Conservation (phyloP, 2,113 vertebrate species). For the Irena cyanogastra region DNA sequence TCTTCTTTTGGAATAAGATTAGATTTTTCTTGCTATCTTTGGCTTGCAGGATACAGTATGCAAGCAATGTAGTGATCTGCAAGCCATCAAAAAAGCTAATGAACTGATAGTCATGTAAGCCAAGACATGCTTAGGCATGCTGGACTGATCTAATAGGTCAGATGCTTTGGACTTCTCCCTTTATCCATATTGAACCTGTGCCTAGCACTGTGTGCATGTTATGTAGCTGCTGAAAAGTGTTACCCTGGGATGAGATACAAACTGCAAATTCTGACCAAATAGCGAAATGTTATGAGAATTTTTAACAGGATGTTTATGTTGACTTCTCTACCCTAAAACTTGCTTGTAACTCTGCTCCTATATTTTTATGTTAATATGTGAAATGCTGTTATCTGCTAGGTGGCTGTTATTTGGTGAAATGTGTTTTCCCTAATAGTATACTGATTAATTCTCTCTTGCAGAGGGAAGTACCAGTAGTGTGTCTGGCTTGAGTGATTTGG, state of each 20-base stretch:
- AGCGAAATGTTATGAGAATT: background rate
- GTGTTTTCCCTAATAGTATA: background rate
- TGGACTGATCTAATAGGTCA: background rate
- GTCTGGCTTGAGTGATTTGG: conserved; percentile 64
- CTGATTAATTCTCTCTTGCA: conserved; percentile 36
- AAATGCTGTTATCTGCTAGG: background rate
- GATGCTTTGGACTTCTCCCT: background rate
- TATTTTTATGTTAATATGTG: background rate
- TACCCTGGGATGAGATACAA: background rate
- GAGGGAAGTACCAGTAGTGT: conserved; percentile 77
- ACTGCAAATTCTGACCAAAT: background rate
- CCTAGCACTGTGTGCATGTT: background rate
- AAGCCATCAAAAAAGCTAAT: background rate
- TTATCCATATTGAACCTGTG: background rate
- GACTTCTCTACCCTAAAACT: background rate
- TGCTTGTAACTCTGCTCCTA: background rate
- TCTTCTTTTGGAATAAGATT: background rate
- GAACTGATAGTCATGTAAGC: background rate
- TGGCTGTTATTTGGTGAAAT: background rate
- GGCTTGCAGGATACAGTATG: background rate
- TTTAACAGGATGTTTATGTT: background rate
- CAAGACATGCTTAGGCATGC: background rate
- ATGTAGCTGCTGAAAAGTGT: background rate
- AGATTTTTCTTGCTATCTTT: background rate
- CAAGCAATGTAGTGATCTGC: background rate